These are phyloP conservation scores for Euphydryas editha DNA, from an alignment of 2,888 invertebrate genomes.

Conservation along the genomic window DNA sequence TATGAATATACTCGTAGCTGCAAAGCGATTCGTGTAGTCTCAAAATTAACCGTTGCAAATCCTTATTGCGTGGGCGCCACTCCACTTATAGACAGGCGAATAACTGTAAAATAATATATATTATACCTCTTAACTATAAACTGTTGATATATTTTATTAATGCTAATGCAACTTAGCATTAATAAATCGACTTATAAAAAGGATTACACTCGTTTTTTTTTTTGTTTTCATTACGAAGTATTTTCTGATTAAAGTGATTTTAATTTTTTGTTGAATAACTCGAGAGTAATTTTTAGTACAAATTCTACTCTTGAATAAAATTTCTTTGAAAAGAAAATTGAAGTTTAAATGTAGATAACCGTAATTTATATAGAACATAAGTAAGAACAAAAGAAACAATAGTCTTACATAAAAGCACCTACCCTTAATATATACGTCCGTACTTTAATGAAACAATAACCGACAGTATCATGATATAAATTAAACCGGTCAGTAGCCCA, in stretches of 20 bases:
- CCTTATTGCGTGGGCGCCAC: conserved; percentile 7
- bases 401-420: neutral
- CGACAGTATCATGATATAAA: conserved; percentile 25
- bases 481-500: conserved; percentile 28
- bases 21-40: neutral
- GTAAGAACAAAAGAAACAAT: neutral
- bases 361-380: no score
- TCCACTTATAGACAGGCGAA: neutral
- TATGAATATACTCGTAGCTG: neutral
- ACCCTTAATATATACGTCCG: neutral
- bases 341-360: no score
- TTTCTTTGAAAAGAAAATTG: no score
- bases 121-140: neutral
- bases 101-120: neutral
- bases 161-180: neutral
- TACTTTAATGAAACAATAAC: conserved; percentile 13
- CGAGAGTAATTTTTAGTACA: no score
- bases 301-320: no score
- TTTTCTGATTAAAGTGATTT: no score
- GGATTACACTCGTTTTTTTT: no score
- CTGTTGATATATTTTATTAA: conserved; percentile 2
- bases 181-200: no score
- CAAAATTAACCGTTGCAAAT: neutral
- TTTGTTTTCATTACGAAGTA: no score
- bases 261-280: no score